Conservation (phyloP, 2,888 invertebrate genomes). For the Campoplex capitator region DNA sequence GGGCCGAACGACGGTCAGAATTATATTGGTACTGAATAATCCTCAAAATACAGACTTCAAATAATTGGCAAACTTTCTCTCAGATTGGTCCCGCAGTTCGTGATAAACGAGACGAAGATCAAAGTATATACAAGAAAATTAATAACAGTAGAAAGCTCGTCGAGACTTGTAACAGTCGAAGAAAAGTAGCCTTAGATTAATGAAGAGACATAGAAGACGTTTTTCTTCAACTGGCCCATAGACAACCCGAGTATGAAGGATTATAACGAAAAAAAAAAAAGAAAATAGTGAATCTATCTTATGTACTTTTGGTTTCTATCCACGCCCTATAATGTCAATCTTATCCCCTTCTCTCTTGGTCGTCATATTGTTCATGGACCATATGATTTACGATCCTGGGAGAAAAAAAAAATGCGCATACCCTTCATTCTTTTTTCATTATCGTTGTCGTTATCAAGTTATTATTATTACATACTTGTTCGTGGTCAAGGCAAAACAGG, state of each 20-base stretch:
- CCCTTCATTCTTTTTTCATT: conserved; percentile 33
- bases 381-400: neutral
- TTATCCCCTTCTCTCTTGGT: neutral
- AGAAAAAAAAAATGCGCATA: neutral
- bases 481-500: neutral
- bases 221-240: neutral
- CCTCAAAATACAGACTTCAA: conserved; percentile 12
- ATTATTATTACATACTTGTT: conserved; percentile 25
- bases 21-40: conserved; percentile 6
- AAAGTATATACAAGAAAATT: conserved; percentile 9
- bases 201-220: neutral
- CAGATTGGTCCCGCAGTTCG: neutral
- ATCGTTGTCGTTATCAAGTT: conserved; percentile 32
- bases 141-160: neutral
- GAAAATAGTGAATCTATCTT: neutral
- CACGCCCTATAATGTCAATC: neutral
- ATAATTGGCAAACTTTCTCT: conserved; percentile 31
- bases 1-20: conserved; percentile 8
- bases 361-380: neutral
- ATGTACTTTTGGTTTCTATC: neutral
- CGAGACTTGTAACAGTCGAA: neutral
- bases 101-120: neutral
- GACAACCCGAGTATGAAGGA: neutral
- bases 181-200: conserved; percentile 13
- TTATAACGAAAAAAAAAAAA: neutral